These are phyloP conservation scores for Numida meleagris DNA, from an alignment of 2,113 vertebrate genomes.

Conservation along the genomic window DNA sequence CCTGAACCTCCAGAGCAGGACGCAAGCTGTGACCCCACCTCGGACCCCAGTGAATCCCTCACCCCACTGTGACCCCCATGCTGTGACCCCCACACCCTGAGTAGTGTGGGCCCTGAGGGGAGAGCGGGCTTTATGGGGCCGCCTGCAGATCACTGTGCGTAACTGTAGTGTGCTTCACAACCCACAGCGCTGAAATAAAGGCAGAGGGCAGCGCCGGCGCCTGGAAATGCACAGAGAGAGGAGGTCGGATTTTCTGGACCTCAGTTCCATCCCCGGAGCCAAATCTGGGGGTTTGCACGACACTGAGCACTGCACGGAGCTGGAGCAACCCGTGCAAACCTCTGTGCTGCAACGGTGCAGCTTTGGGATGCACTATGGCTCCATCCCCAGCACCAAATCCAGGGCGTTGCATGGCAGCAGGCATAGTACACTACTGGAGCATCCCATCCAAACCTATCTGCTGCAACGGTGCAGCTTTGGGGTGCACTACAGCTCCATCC, in stretches of 20 bases:
- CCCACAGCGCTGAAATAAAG: neutral
- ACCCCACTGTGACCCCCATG: neutral
- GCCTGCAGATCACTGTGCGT: neutral
- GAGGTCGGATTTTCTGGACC: neutral
- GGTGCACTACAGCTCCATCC: too few relatives aligned
- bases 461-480: too few relatives aligned
- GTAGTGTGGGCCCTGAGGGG: rapidly evolving
- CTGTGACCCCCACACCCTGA: neutral
- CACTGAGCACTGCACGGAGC: neutral
- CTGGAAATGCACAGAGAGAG: neutral
- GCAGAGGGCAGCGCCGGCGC: neutral
- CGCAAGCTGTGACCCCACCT: slow-evolving; percentile 58
- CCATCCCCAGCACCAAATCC: too few relatives aligned
- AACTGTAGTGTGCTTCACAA: rapidly evolving
- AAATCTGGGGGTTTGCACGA: neutral
- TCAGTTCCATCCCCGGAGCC: neutral
- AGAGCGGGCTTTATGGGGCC: rapidly evolving
- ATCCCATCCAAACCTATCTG: too few relatives aligned
- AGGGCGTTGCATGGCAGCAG: too few relatives aligned
- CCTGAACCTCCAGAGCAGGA: neutral
- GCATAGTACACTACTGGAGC: too few relatives aligned
- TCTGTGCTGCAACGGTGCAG: neutral
- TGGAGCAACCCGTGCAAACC: neutral
- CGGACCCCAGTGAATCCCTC: slow-evolving; percentile 54
- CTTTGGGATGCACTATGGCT: rapidly evolving